Evolutionary conservation across 2,797 vertebrate genomes (phyloP), one percentile per base, ranked within the genome.

Genomic region (Bradypus variegatus): DNA sequence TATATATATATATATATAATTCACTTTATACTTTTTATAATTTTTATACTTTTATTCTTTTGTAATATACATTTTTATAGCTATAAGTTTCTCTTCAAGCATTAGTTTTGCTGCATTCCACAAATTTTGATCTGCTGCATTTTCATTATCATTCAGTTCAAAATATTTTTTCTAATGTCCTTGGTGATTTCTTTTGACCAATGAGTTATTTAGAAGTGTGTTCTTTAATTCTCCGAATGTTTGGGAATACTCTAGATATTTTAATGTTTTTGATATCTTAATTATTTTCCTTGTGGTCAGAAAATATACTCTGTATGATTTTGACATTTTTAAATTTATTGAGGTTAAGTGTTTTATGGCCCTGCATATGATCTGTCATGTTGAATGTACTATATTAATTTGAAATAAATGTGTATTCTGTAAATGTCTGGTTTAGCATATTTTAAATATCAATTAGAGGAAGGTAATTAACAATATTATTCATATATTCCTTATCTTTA

Each of bases 301-400:
- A 36, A 6, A 72, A 38, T 12, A 3, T 9, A 12, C 33, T 76
- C 8, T 7, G 11, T 16, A 2, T 21, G 36, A 16, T 12, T 70
- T 45, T 60, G 13, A 60, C 25, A 41, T 41, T 48, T 75, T 31
- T 31, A 38, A 18, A 27, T 23, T 0, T 9, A 14, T n/a, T 11
- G 14, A 50, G 50, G 50, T 0, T 41, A 12, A 18, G 13, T 3
- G 25, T 21, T 15, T 15, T 25, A 6, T 4, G 29, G 29, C n/a
- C 25, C 23, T 8, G 3, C 4, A 2, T 1, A 0, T 4, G 31
- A 3, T 4, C 58, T 18, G 1, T 48, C 2, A 1, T 19, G 45
- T 62, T 3, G 8, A 38, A 16, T 16, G 69, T 6, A 1, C 19
- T 7, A 1, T 55, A 31, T 33, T 33, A 14, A n/a, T 31, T 33